Evolutionary conservation across 1,140 invertebrate genomes (phyloP).

Genomic region (Drosophila subpulchrella): DNA sequence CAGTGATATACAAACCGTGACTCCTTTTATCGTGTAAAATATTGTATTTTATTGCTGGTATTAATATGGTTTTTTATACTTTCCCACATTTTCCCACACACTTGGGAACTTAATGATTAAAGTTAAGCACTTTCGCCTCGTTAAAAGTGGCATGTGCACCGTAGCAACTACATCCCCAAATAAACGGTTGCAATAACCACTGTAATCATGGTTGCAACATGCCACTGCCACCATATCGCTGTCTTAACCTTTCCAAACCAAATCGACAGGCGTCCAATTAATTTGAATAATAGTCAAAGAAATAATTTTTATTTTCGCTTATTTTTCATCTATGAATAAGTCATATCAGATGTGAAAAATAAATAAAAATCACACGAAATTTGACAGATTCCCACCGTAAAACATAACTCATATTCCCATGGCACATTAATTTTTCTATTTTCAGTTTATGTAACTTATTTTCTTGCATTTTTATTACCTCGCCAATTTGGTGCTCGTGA

Average conservation of each 20-base stretch:
- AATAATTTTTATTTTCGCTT: conserved; percentile 2
- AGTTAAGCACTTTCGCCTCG: conserved; percentile 17
- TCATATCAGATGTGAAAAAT: conserved; percentile 17
- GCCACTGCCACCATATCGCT: conserved; percentile 16
- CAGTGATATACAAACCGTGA: too few relatives aligned
- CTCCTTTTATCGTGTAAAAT: too few relatives aligned
- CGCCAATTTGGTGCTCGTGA: conserved; percentile 57
- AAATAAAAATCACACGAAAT: conserved; percentile 52
- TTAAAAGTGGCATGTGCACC: conserved; percentile 4
- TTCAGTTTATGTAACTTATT: conserved; percentile 19
- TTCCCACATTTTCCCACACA: conserved; percentile 12
- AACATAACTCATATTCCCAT: conserved; percentile 68
- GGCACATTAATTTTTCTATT: conserved; percentile 5
- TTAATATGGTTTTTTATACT: background rate
- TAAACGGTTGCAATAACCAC: conserved; percentile 37
- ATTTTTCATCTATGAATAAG: conserved; percentile 8
- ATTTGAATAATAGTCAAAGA: conserved; percentile 43
- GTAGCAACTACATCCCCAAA: conserved; percentile 18
- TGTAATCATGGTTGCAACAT: conserved; percentile 36
- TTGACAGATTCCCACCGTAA: conserved; percentile 49
- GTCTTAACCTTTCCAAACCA: conserved; percentile 12
- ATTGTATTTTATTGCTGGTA: too few relatives aligned
- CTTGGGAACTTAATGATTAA: conserved; percentile 20
- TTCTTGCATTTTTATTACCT: conserved; percentile 31
- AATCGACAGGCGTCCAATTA: conserved; percentile 22